A percentile compares a stretch with the other conserved stretches of the same genome.
Conservation (phyloP, 1,140 invertebrate species). For the Mesaphorura yosii region DNA sequence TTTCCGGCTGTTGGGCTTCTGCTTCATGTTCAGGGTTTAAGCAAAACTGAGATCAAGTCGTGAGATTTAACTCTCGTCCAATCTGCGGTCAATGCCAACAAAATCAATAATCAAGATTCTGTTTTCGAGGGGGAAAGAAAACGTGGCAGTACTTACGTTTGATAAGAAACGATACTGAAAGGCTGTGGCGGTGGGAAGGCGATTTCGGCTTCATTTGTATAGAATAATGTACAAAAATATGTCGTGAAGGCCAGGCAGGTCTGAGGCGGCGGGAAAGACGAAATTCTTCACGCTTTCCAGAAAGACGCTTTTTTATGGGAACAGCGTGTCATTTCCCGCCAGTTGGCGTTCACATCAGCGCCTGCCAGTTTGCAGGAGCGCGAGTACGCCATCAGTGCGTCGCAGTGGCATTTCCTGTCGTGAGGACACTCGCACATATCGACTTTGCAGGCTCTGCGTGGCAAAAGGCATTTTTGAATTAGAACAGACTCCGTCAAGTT, state of each 20-base stretch:
- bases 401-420: slow-evolving; percentile 68
- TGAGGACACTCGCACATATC: slow-evolving; percentile 82
- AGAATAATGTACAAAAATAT: too few species aligned
- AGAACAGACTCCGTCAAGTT: slow-evolving; percentile 5
- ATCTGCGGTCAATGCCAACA: too few species aligned
- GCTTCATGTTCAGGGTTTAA: too few species aligned
- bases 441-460: slow-evolving; percentile 60
- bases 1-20: too few species aligned
- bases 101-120: too few species aligned
- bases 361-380: slow-evolving; percentile 68
- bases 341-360: slow-evolving; percentile 39
- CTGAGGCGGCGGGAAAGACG: neutral
- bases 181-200: slow-evolving; percentile 3
- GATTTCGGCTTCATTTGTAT: neutral
- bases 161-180: slow-evolving; percentile 8
- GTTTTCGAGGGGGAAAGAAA: neutral
- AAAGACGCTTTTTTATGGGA: slow-evolving; percentile 32
- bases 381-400: slow-evolving; percentile 75
- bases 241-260: too few species aligned
- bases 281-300: neutral
- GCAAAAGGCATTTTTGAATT: slow-evolving; percentile 13
- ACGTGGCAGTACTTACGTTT: neutral
- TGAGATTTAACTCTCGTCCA: too few species aligned
- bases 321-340: slow-evolving; percentile 51
- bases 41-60: too few species aligned